Evolutionary conservation across 2,113 vertebrate genomes (phyloP), one percentile per base, ranked within the genome.

Genomic region (Budorcas taxicolor): DNA sequence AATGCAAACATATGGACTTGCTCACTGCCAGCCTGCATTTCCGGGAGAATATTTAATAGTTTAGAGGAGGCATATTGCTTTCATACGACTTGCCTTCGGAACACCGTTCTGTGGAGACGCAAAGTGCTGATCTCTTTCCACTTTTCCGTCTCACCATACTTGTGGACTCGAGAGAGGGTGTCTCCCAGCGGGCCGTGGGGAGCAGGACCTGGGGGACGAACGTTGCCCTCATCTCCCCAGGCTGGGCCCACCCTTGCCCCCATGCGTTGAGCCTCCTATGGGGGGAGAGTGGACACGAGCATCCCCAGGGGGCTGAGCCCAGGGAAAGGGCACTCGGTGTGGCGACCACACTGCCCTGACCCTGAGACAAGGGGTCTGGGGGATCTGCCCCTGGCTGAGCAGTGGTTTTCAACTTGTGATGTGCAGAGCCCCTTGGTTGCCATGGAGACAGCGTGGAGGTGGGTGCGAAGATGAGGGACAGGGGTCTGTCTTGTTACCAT

Each of bases 201-300:
- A 23, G 13, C 6, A 15, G 2, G 57, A 16, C 91, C 14, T 6
- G 31, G 50, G 17, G 43, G 13, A 43, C 0, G 0, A 3, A 8
- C 0, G 2, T 31, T 8, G 0, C 29, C 1, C 50, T 17, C 4
- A 0, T 45, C 45, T 89, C 5, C 3, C 0, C 0, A 0, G 2
- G 47, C 33, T 2, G 0, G 57, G 52, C 11, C 53, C 4, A 4
- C 0, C 0, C 74, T 13, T 2, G 8, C 2, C 15, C 52, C 52
- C 52, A 53, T 53, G 52, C 0, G 16, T 17, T 19, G 0, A 3
- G 0, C 15, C 3, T 45, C 31, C 36, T 6, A 25, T 2, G 29
- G 5, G 0, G 3, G 53, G 23, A 7, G 43, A 27, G 29, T 33
- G 43, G 62, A 12, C 21, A 23, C 0, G 3, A 5, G 11, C 2